These are phyloP conservation scores for Elephantulus edwardii DNA, from an alignment of 2,113 vertebrate species.

Conservation along the genomic window DNA sequence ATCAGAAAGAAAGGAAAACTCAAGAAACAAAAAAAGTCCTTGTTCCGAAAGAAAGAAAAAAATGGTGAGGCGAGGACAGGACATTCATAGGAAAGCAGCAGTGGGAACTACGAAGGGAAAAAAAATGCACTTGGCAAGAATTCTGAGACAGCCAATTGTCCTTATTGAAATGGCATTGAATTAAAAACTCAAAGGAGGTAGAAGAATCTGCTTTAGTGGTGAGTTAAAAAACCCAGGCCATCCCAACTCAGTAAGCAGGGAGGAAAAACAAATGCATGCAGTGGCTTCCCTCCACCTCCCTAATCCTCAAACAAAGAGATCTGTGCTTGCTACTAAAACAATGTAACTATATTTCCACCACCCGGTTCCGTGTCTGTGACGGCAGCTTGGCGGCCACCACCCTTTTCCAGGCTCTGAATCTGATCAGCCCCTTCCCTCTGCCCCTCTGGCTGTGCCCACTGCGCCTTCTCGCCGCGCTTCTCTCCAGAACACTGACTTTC, in stretches of 20 bases:
- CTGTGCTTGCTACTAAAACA: constrained; percentile 65
- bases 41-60: constrained; percentile 59
- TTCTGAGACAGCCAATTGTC: constrained; percentile 78
- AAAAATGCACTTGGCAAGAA: constrained; percentile 75
- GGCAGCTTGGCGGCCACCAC: too few species aligned
- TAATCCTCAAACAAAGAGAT: constrained; percentile 79
- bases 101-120: constrained; percentile 32
- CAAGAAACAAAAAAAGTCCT: constrained; percentile 23
- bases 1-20: background rate
- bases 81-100: constrained; percentile 64
- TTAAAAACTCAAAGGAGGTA: constrained; percentile 68
- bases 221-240: background rate
- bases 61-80: constrained; percentile 73
- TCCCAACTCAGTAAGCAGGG: background rate
- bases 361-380: background rate
- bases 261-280: background rate
- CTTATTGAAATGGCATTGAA: constrained; percentile 71
- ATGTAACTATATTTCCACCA: background rate
- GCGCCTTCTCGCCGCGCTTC: too few species aligned
- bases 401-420: background rate
- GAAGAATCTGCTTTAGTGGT: constrained; percentile 46
- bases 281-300: background rate
- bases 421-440: background rate
- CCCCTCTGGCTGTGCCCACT: accelerated
- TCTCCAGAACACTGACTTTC: background rate